Base-by-base conservation (phyloP, 2,888 invertebrate genomes). In the Dasypogon diadema region DNA sequence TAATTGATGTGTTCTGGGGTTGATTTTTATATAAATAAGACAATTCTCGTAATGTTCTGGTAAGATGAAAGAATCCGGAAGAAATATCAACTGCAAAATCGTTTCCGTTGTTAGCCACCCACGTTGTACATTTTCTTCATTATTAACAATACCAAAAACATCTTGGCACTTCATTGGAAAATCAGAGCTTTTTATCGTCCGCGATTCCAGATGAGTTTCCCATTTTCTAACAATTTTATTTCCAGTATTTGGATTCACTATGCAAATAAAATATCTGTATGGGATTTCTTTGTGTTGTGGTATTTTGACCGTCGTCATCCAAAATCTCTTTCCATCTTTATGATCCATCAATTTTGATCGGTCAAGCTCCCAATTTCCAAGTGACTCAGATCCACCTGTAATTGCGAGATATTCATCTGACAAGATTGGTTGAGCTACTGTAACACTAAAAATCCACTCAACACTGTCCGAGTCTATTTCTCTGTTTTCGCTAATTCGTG, bases 31-130 rank as follows among this genome's bases (percentile, higher is more conserved):
- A 81, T 88, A 88, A 81, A 93, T 21, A 34, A n/a, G 21, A n/a
- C 87, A 76, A 87, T 85, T 81, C 89, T 89, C 80, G 89, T 3
- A 12, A 21, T 21, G 51, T 58, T 75, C 26, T 21, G 63, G 22
- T 58, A 30, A 88, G 79, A 91, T 91, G 75, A 96, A 89, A 1
- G 96, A 93, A 81, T 92, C 92, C 81, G 93, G 92, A 81, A 91
- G 90, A 81, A 96, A 89, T 84, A 95, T 94, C 77, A 97, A 89
- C 84, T 96, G 96, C 58, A 97, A 88, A 74, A 93, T 88, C n/a
- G 92, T 92, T 83, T 95, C 94, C 78, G 90, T 89, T 46, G 93
- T 95, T 26, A 96, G 87, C 96, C 96, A 97, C 12, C 96, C 96
- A 79, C 91, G 89, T 82, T 92, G 92, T 12, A 94, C 86, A 79